Evolutionary conservation across 2,888 invertebrate species (phyloP), one percentile per base, ranked within the genome.

Genomic region (Geotrupes spiniger): DNA sequence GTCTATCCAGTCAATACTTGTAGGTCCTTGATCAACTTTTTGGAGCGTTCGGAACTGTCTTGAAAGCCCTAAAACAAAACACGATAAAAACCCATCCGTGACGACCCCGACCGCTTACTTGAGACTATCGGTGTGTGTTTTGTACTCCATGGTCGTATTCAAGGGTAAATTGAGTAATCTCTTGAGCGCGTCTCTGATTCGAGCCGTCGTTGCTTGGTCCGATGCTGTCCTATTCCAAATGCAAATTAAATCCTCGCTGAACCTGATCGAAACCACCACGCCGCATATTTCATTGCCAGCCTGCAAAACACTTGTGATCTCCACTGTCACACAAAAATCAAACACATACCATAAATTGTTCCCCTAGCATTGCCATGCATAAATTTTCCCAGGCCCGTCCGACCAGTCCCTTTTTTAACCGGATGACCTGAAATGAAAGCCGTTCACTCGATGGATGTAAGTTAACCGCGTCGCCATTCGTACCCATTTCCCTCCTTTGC

Each of bases 341-440:
- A 39, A 17, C 28, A 36, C 36, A 29, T 49, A 73, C 96, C 85
- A 96, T 91, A 79, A 98, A 98, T 79, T 98, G 97, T 74, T 98
- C 98, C 2, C 98, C 98, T 60, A 99, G 77, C 89, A 99, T 94
- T 53, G 98, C 98, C 81, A 99, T 85, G 65, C 98, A 89, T 45
- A 99, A 81, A 76, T 98, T 98, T 75, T 99, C 99, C 98, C 98
- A 99, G 69, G 96, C 96, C 55, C 96, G 84, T 26, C 92, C 93
- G 39, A 94, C 92, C 73, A 95, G 83, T 56, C 93, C 90, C 78
- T 97, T 97, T 68, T 92, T 87, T 70, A 98, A 79, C 59, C 96
- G 81, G 56, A 98, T 89, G 61, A 80, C 78, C 81, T 81, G 68
- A 4, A 66, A 66, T 11, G 26, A 21, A 38, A 42, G 4, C 3